phyloP scores from a whole-genome alignment of 2,797 vertebrate species.

The Schizothorax lantsangensis region DNA sequence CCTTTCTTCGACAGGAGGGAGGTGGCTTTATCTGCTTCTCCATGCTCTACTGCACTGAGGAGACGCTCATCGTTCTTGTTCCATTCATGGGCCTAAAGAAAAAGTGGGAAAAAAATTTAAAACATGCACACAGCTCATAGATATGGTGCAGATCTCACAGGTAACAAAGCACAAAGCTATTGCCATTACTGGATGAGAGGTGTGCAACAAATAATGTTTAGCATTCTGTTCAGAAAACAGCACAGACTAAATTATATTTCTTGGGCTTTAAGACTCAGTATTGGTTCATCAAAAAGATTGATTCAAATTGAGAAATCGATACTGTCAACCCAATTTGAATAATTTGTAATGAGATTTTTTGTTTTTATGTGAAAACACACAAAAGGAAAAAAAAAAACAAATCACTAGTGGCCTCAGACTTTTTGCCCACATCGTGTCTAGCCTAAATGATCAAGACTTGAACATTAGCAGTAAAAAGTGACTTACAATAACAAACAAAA shows the following conservation, averaged over 20 bases:
- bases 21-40: conserved; percentile 91
- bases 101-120: neutral
- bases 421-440: neutral
- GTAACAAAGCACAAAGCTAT: neutral
- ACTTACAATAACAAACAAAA: neutral
- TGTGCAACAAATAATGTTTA: neutral
- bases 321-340: neutral
- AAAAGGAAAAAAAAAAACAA: too few species aligned
- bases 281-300: neutral
- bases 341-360: neutral
- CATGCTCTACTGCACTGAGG: conserved; percentile 94
- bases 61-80: conserved; percentile 97
- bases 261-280: neutral
- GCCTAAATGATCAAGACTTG: neutral
- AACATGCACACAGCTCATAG: neutral
- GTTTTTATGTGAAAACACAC: too few species aligned
- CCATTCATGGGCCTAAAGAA: conserved; percentile 90
- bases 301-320: neutral
- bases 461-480: neutral
- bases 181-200: neutral
- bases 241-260: neutral
- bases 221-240: neutral
- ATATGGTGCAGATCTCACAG: neutral
- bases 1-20: conserved; percentile 94
- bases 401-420: neutral